Evolutionary conservation across 2,888 invertebrate species (phyloP), one percentile per base, ranked within the genome.

Genomic region (Drosophila borborema): DNA sequence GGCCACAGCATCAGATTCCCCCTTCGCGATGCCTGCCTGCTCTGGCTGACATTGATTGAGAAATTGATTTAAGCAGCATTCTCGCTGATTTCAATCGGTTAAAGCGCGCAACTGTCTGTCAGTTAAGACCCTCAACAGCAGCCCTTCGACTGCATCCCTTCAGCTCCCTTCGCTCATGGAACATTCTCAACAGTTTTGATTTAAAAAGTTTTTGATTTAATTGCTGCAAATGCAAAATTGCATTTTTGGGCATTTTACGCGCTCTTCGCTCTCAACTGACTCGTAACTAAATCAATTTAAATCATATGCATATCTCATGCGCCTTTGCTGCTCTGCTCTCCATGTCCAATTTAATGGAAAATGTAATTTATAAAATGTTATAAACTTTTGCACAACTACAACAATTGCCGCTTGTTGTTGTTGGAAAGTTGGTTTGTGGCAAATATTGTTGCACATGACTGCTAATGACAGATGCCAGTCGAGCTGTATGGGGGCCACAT

Each of bases 61-160:
- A 89, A 88, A 88, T 90, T 88, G 90, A 88, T 88, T 84, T 85
- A 71, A 80, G 82, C 76, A 90, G 82, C 89, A 87, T 78, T 84
- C 77, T 79, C 53, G 38, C 72, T 38, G 83, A 83, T 82, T 82
- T 72, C 43, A 64, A 82, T 82, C 81, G 74, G 58, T 48, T 46
- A 61, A 66, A 51, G 76, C 73, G 70, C 81, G 64, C 61, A 71
- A 54, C 70, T 59, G 59, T n/a, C 68, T 45, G 68, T 59, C 70
- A 51, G 60, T 59, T 49, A 20, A n/a, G 16, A 40, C 20, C 14
- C 36, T 36, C 36, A 8, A 7, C 31, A 8, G 12, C 31, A 34
- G 49, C 34, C 34, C 31, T 12, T 34, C 10, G 16, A 9, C 10
- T 7, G 7, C n/a, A 18, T 46, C 14, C 3, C 18, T 5, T 2